Percentiles rank a stretch among this genome's conserved stretches.
Conservation (phyloP, 2,113 vertebrate genomes). For the Xerus inauris region DNA sequence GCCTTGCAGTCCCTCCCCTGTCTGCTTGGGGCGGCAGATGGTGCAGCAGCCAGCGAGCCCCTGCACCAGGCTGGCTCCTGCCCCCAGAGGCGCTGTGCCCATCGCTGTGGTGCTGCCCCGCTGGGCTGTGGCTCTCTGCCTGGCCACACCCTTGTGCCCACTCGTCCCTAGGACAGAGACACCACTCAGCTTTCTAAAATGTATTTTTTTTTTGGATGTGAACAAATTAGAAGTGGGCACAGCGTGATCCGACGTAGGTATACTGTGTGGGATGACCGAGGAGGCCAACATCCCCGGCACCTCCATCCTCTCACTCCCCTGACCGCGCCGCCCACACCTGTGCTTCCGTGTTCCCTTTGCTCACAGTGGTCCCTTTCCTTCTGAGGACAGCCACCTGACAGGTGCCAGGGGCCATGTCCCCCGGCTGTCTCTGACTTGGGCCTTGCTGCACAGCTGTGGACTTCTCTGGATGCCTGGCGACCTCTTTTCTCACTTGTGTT, state of each 20-base stretch:
- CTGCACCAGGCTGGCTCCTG: accelerated
- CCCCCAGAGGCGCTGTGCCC: accelerated
- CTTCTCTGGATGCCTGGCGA: accelerated
- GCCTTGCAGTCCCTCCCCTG: accelerated
- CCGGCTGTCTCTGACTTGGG: accelerated
- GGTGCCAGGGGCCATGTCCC: accelerated
- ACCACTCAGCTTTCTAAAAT: background rate
- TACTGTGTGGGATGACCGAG: too few species aligned
- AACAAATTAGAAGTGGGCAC: background rate
- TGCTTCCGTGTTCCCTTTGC: too few species aligned
- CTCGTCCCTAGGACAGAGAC: background rate
- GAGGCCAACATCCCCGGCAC: too few species aligned
- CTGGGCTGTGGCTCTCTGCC: too few species aligned
- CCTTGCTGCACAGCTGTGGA: accelerated
- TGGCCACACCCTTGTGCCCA: accelerated
- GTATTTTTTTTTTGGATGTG: background rate
- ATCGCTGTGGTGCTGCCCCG: accelerated
- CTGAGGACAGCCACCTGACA: accelerated
- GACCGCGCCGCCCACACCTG: too few species aligned
- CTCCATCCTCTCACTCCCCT: too few species aligned
- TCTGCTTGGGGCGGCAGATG: accelerated
- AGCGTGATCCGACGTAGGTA: accelerated
- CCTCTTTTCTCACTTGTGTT: background rate
- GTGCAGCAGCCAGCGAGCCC: accelerated
- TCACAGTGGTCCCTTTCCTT: accelerated